A percentile compares a stretch with the other conserved stretches of the same genome.
Conservation (phyloP, 2,797 vertebrate species). For the Rhynchonycteris naso region DNA sequence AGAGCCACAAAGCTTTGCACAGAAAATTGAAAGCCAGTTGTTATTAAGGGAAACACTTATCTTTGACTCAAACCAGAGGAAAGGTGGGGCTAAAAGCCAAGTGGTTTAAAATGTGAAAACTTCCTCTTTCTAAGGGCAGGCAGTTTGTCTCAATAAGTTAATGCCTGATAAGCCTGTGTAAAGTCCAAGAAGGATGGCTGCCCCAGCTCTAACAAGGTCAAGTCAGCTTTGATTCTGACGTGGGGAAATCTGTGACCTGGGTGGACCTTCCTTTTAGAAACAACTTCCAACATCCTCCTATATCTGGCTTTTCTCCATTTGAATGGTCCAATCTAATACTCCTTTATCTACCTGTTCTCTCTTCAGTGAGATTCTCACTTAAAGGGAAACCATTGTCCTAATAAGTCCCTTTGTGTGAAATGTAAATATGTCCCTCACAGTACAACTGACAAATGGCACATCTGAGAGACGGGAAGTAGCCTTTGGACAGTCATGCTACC, state of each 20-base stretch:
- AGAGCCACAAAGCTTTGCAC: background rate
- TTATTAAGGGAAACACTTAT: background rate
- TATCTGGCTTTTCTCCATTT: background rate
- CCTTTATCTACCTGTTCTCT: background rate
- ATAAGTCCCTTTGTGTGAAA: background rate
- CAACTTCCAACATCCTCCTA: background rate
- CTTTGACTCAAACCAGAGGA: slow-evolving; percentile 34
- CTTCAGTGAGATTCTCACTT: background rate
- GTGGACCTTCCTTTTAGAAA: background rate
- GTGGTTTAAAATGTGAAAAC: slow-evolving; percentile 39
- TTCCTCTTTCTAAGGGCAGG: background rate
- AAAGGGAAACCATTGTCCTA: background rate
- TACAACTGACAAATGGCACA: too few relatives aligned
- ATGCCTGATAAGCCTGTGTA: background rate
- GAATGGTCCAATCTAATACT: background rate
- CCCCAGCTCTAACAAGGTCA: background rate
- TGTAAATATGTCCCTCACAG: background rate
- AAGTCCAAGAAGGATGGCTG: background rate
- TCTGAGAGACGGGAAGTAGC: background rate
- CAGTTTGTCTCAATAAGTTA: background rate
- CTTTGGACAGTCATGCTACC: rapidly evolving
- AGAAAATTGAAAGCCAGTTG: background rate
- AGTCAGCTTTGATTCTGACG: background rate
- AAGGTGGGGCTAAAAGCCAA: slow-evolving; percentile 25
- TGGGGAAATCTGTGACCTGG: background rate